phyloP scores from a whole-genome alignment of 2,113 vertebrate genomes.

The Neoarius graeffei region DNA sequence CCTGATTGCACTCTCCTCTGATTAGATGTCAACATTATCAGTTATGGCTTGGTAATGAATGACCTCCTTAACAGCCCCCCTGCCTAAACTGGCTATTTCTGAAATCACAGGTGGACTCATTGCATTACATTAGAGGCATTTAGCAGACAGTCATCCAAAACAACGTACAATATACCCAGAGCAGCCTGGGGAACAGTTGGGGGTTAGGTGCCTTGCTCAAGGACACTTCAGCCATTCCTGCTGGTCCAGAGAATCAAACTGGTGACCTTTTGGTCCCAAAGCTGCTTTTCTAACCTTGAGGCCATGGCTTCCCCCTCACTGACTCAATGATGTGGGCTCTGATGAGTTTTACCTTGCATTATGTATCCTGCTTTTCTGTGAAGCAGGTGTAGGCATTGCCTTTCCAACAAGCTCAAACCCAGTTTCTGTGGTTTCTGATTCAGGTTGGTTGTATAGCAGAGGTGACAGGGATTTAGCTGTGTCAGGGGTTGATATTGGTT shows the following conservation, averaged over 20 bases:
- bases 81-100: not conserved
- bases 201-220: too few species aligned
- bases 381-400: not conserved
- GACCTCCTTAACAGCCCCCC: not conserved
- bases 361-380: not conserved
- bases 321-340: not conserved
- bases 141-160: too few species aligned
- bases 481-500: not conserved
- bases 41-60: not conserved
- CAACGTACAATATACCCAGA: too few species aligned
- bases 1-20: not conserved
- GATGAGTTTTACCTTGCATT: conserved; percentile 1
- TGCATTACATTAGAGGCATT: too few species aligned
- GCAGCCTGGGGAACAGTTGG: too few species aligned
- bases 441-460: not conserved
- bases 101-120: not conserved
- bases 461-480: not conserved
- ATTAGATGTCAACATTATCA: not conserved
- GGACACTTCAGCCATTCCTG: too few species aligned
- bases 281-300: too few species aligned
- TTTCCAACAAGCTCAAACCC: not conserved
- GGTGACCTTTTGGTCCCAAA: too few species aligned
- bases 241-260: too few species aligned
- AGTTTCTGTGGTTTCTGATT: not conserved
- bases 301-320: too few species aligned